Base-by-base conservation (phyloP, 2,113 vertebrate genomes). In the Leptobrachium ailaonicum region DNA sequence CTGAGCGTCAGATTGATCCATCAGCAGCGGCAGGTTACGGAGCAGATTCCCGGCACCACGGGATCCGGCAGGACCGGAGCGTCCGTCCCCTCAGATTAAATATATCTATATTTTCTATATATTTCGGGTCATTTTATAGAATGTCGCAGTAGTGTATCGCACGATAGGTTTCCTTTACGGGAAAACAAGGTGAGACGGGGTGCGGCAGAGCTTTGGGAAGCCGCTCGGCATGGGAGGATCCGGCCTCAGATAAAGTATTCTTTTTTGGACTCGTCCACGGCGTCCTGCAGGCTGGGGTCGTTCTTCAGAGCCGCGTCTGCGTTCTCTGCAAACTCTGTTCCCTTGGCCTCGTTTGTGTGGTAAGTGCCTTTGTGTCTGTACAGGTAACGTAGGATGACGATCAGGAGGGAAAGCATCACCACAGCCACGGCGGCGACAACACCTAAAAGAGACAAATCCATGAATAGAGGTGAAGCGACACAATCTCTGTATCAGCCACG, bases 181-280 rank as follows among this genome's bases (percentile, higher is more conserved):
- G 11, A 67, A 6, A 69, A 45, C 62, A 10, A 2, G n/a, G 60
- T 62, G n/a, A 62, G n/a, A 62, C 1, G 14, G 62, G 32, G 40
- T 0, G 14, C 20, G 40, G 62, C 6, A 32, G 62, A 64, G 62
- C 62, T 32, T 40, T 32, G 62, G 40, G 62, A 40, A 64, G 40
- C 62, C 9, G 1, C 4, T 64, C 62, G 20, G 62, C n/a, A 4
- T 2, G 56, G 10, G 56, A 13, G 4, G 10, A 4, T 14, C 11
- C 56, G 2, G 56, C 1, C 20, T 96, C 91, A 96, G 84, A 97
- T 96, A 83, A 97, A 97, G 87, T 96, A 96, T 75, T 97, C 96
- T 83, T 95, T 96, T 82, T 90, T 94, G 88, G 88, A 93, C 56
- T 90, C 91, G 82, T 95, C 94, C 77, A 93, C 83, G 1, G 90